These are phyloP conservation scores for Odocoileus virginianus DNA, from an alignment of 2,113 vertebrate genomes.

Conservation along the genomic window DNA sequence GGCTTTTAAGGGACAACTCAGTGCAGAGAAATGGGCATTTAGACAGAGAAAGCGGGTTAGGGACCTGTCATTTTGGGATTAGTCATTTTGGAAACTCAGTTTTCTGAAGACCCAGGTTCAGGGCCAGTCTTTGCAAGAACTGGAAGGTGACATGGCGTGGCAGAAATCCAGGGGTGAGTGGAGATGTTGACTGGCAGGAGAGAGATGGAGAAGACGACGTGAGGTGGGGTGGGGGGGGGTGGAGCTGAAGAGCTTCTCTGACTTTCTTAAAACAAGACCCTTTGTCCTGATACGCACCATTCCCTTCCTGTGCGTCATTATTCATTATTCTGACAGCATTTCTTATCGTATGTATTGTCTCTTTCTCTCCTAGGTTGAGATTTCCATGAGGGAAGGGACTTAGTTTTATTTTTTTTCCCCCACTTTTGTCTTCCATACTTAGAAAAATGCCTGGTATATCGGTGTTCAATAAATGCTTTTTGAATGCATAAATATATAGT, in stretches of 20 bases:
- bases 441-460: background rate
- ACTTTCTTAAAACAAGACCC: background rate
- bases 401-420: background rate
- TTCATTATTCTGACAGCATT: background rate
- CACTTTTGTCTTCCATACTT: background rate
- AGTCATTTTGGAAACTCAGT: background rate
- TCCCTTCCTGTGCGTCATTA: background rate
- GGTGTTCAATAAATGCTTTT: background rate
- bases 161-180: background rate
- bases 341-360: background rate
- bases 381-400: background rate
- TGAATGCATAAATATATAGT: background rate
- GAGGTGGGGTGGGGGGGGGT: background rate
- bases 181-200: background rate
- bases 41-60: background rate
- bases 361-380: background rate
- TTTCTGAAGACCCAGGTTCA: background rate
- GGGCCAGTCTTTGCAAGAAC: background rate
- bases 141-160: background rate
- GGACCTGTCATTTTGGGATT: background rate
- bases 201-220: background rate
- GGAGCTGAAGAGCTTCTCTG: background rate
- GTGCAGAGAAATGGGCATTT: background rate
- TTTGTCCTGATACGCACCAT: accelerated
- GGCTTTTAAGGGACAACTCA: background rate